Base-by-base conservation (phyloP, 2,888 invertebrate genomes). In the Allophyes oxyacanthae region DNA sequence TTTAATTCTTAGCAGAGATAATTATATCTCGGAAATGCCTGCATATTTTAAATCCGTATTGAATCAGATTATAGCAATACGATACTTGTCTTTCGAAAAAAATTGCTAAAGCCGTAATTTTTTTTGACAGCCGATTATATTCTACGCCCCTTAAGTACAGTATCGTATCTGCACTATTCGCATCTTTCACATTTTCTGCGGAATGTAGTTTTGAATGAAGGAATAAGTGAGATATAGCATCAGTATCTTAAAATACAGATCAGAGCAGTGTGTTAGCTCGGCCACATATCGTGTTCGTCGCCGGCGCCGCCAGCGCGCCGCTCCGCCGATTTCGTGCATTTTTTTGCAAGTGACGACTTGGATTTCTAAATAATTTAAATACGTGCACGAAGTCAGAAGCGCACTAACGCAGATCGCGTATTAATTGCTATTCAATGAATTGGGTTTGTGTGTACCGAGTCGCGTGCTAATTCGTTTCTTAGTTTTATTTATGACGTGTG, bases 341-440 rank as follows among this genome's bases (percentile, higher is more conserved):
- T 92, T 88, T 92, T 92, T 90, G 84, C 91, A 90, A 88, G 82
- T 87, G 91, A 86, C 88, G 91, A 86, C 88, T 87, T 79, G 79
- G 91, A 87, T 93, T 93, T 93, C 93, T 93, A 93, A 92, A 92
- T 92, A 89, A 93, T 93, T 92, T 92, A 91, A 92, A 92, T 92
- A 91, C 89, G 85, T 83, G 89, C 91, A 91, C 90, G 91, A 88
- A 80, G 78, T 73, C 82, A 81, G 81, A 82, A 86, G 81, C 83
- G 83, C 81, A 83, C 84, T 81, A 81, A 73, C 74, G 80, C 81
- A 69, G 74, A 72, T 63, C 77, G 79, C 80, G 81, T 81, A 85
- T 88, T 88, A 90, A 89, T 85, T 84, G 73, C 83, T 77, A 83
- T 83, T 84, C 82, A 82, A 69, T 75, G 84, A 89, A 90, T 85